Base-by-base conservation (phyloP, 2,888 invertebrate genomes). In the Matsumyia berberina region DNA sequence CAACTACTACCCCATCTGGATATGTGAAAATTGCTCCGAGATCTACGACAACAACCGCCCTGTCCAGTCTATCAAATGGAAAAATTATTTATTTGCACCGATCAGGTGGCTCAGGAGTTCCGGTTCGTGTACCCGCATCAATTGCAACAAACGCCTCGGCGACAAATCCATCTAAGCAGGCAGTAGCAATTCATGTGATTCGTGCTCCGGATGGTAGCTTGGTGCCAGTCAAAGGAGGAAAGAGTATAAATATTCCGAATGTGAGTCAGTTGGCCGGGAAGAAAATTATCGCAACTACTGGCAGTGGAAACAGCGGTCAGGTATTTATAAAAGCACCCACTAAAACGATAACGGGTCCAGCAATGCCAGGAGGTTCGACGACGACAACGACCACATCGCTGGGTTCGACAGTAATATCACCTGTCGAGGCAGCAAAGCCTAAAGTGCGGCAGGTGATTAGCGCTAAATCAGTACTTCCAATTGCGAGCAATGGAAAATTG, bases 81-180 rank as follows among this genome's bases (percentile, higher is more conserved):
- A 92, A 93, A 83, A 89, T 93, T 57, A 87, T 93, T 17, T 90
- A 92, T 42, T 88, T 93, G 15, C 93, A 93, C 69, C 90, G 91
- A 37, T 86, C 87, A 89, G 91, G 92, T 89, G 83, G 85, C 5
- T 51, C 60, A 31, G 29, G 69, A 29, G 80, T 87, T 33, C 42
- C 88, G 8, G 58, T 87, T 15, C 79, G 86, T 11, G 73, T 86
- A 15, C 77, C 86, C 1, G 24, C 29, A 9, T 31, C 78, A 0
- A 72, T 64, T 9, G 15, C 67, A 12, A 53, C 44, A 0, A 76
- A 64, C 7, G 46, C 73, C 2, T 3, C 62, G 0, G n/a, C 83
- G 66, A 87, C 86, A n/a, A 82, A 55, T 42, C 11, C 53, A 15
- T 8, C 64, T 8, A 85, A 85, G 31, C 79, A 58, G 73, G 86